Evolutionary conservation across 2,888 invertebrate species (phyloP), one percentile per base, ranked within the genome.

Genomic region (Polyommatus icarus): DNA sequence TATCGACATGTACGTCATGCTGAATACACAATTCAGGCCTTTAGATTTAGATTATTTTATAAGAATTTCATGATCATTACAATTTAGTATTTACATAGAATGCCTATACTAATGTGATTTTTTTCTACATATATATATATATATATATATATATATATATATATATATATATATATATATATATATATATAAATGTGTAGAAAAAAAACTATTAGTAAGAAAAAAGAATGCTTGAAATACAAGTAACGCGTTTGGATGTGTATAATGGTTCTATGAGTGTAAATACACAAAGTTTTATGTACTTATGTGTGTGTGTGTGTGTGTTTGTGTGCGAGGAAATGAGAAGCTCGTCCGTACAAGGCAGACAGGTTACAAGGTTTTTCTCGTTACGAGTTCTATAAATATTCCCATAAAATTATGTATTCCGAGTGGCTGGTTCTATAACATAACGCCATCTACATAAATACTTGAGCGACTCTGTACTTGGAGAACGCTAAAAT

Each of bases 331-430:
- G 75, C 54, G 50, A 75, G 54, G 75, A 75, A 75, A 50, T 75
- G 75, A 75, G 75, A 75, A 75, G 75, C 75, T 75, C 54, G 75
- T 75, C 73, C 75, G 75, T 75, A 75, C 75, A 75, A 75, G 75
- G 75, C 54, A 75, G 75, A 75, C 75, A 75, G 75, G 75, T 75
- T 75, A 54, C 75, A 75, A 75, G 50, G 75, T 75, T 75, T 75
- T 75, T 75, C 75, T 75, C 50, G 75, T 75, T 75, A 75, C 75
- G 75, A 75, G 75, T 75, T 75, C 75, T 75, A 75, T 75, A 75
- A 75, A 75, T 75, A 75, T 75, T 75, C 75, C 75, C 75, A 75
- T 75, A 75, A 75, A 54, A 75, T 75, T 75, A 75, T 75, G 75
- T 75, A 75, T 75, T 75, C 75, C 29, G 75, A 75, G 50, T 75